Percentiles rank a stretch among this genome's conserved stretches.
phyloP scores from a whole-genome alignment of 2,113 vertebrate species.

The Myotis davidii region DNA sequence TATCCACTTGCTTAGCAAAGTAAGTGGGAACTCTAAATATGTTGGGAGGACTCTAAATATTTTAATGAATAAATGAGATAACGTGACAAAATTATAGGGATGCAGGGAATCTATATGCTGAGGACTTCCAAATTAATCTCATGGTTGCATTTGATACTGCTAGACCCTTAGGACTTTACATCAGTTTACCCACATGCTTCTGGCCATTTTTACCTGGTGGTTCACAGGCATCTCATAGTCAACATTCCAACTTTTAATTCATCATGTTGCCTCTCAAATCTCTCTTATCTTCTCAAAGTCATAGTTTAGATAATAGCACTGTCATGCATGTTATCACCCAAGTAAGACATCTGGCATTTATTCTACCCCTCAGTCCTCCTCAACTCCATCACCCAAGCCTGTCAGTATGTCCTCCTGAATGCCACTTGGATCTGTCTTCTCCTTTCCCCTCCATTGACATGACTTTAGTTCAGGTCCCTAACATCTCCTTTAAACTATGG shows the following conservation, averaged over 20 bases:
- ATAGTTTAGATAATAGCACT: neutral
- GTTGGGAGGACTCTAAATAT: neutral
- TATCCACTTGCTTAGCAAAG: neutral
- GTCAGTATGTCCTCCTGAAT: neutral
- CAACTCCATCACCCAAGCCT: neutral
- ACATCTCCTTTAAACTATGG: neutral
- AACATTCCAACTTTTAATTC: slow-evolving; percentile 2
- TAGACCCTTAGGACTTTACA: neutral
- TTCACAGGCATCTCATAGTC: neutral
- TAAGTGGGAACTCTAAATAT: neutral
- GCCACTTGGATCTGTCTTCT: neutral
- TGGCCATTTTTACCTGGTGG: neutral
- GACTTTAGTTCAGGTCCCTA: neutral
- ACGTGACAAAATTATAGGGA: neutral
- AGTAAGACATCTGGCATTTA: neutral
- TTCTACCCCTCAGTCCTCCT: neutral
- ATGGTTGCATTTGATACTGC: neutral
- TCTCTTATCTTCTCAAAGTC: slow-evolving; percentile 2
- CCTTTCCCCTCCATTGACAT: neutral
- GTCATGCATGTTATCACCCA: neutral
- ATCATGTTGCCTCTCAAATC: neutral
- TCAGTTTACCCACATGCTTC: neutral
- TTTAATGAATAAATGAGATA: neutral
- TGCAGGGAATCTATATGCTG: neutral
- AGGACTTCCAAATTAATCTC: neutral